phyloP scores from a whole-genome alignment of 2,888 invertebrate species.

The Eupithecia insigniata region DNA sequence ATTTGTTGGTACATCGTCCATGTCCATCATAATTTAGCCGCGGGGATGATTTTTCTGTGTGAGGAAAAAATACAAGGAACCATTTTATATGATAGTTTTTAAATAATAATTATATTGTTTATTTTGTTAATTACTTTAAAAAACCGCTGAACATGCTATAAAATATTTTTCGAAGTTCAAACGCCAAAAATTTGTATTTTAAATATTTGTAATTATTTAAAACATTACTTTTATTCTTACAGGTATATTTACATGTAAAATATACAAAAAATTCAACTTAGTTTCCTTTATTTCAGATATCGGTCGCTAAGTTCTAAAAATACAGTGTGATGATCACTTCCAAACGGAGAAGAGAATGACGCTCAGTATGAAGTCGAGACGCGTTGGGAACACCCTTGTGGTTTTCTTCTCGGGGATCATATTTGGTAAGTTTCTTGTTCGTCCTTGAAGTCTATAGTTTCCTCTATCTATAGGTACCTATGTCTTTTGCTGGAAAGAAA shows the following conservation, averaged over 20 bases:
- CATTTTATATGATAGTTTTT: neutral
- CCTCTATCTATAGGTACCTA: neutral
- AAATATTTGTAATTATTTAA: too few relatives aligned
- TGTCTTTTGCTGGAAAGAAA: neutral
- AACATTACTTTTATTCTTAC: too few relatives aligned
- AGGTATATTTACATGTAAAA: neutral
- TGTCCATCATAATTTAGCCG: neutral
- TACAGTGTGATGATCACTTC: slow-evolving; percentile 67
- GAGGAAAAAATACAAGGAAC: fast-evolving
- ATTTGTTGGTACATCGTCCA: neutral
- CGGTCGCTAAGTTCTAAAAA: slow-evolving; percentile 66
- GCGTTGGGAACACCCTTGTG: slow-evolving; percentile 54
- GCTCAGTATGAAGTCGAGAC: slow-evolving; percentile 57
- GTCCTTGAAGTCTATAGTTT: neutral
- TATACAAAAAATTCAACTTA: slow-evolving; percentile 13
- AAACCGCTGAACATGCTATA: neutral
- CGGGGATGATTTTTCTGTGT: neutral
- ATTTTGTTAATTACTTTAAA: neutral
- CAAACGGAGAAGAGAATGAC: slow-evolving; percentile 55
- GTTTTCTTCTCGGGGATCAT: slow-evolving; percentile 58
- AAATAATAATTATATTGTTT: neutral
- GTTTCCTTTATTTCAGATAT: slow-evolving; percentile 61
- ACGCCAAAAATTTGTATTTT: too few relatives aligned
- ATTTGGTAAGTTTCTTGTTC: slow-evolving; percentile 58
- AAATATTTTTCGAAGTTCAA: too few relatives aligned